Conservation (phyloP, 1,140 invertebrate genomes). For the Drosophila busckii region DNA sequence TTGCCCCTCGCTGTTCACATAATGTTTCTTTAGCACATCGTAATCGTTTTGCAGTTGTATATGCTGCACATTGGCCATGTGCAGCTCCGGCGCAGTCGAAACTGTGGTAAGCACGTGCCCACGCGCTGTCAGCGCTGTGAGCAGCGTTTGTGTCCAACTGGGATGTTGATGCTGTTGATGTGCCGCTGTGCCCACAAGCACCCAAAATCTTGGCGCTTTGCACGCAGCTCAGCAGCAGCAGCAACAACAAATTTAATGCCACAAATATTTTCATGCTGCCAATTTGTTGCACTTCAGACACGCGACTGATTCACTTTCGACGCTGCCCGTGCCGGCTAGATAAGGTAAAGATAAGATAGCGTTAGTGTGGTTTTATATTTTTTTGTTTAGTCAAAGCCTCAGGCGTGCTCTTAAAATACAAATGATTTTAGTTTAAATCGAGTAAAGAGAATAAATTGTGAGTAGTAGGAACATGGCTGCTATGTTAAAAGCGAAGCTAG, state of each 20-base stretch:
- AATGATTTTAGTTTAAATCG: too few relatives aligned
- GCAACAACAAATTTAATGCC: not conserved
- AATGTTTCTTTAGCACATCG: conserved; percentile 44
- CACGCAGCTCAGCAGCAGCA: conserved; percentile 14
- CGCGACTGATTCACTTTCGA: conserved; percentile 32
- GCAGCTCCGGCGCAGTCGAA: not conserved
- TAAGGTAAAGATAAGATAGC: conserved; percentile 41
- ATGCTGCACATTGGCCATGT: not conserved
- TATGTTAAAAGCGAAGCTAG: too few relatives aligned
- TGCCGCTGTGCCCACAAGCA: conserved; percentile 35
- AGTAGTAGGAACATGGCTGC: too few relatives aligned
- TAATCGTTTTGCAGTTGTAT: conserved; percentile 27
- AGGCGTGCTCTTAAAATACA: too few relatives aligned
- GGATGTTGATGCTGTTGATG: conserved; percentile 42
- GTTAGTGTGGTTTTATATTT: too few relatives aligned
- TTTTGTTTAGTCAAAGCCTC: too few relatives aligned
- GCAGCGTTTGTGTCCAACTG: conserved; percentile 35
- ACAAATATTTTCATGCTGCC: conserved; percentile 24
- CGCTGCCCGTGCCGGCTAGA: conserved; percentile 1
- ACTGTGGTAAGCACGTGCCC: conserved; percentile 45
- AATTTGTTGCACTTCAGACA: not conserved
- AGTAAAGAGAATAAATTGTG: too few relatives aligned
- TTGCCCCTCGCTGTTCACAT: not conserved
- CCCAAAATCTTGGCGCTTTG: conserved; percentile 40
- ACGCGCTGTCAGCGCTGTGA: conserved; percentile 35